Base-by-base conservation (phyloP, 2,113 vertebrate species). In the Xiphophorus couchianus region DNA sequence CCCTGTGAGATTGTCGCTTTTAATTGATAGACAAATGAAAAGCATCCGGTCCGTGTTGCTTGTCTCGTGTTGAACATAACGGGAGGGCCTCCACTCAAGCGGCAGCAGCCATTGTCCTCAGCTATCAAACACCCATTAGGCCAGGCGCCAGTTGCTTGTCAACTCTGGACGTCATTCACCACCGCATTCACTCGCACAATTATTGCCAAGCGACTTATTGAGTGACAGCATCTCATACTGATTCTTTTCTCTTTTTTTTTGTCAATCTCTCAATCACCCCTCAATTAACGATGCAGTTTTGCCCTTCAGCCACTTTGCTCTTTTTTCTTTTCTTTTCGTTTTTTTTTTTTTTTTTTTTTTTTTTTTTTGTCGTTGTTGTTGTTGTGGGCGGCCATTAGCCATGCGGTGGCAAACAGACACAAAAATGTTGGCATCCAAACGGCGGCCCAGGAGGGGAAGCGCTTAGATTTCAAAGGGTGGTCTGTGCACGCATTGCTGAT, bases 121-220 rank as follows among this genome's bases (percentile, higher is more conserved):
- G 76, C 92, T 83, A 90, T 93, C 86, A 92, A 94, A 94, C 84
- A 81, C 80, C 84, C 93, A 89, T 94, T 93, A 93, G 92, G 90
- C 90, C 2, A 3, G n/a, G 9, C 7, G 90, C 92, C 93, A 94
- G 72, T 81, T 67, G 79, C 83, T 84, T 85, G 90, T 91, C 93
- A 90, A 91, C 92, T 85, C 90, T 79, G 91, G 88, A 92, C 92
- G 86, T 83, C 11, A 48, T 77, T 86, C 70, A 44, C 80, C 86
- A 11, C 80, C 74, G 71, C 83, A 77, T 77, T 85, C 86, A 33
- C 73, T 89, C 48, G 62, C 78, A 77, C 82, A 71, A 37, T 71
- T 28, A 28, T 79, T 75, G 66, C 82, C 62, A 77, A 73, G 73
- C 73, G 86, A 89, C 78, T 61, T 13, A 37, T 44, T 86, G 76